phyloP scores from a whole-genome alignment of 2,113 vertebrate genomes.

The Heterotilapia buettikoferi region DNA sequence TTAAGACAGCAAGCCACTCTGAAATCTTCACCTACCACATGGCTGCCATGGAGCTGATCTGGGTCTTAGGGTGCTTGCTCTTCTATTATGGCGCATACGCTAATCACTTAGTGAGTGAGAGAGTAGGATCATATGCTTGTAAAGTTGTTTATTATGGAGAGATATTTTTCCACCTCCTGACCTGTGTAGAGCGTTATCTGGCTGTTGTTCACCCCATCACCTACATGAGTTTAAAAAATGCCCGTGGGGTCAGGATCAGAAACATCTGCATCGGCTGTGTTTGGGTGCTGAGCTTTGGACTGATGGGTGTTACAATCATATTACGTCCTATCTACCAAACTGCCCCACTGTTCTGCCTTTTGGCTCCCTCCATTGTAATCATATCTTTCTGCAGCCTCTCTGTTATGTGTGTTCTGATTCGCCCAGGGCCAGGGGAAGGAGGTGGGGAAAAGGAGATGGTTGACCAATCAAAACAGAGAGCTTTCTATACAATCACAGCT shows the following conservation, averaged over 20 bases:
- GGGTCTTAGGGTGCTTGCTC: accelerated
- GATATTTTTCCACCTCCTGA: accelerated
- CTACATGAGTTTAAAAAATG: background rate
- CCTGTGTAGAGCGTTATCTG: background rate
- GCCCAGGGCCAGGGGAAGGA: background rate
- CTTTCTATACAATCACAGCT: background rate
- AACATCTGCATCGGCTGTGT: accelerated
- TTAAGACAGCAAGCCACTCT: background rate
- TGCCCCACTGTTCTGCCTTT: accelerated
- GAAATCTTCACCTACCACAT: background rate
- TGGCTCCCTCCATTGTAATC: accelerated
- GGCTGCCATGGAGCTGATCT: background rate
- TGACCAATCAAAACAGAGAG: background rate
- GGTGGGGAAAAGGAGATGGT: background rate
- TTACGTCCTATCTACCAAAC: accelerated
- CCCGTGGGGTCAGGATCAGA: background rate
- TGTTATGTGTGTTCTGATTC: background rate
- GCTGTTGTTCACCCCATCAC: background rate
- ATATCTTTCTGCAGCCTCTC: background rate
- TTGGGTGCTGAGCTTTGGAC: accelerated
- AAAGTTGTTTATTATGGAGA: accelerated
- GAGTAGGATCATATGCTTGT: accelerated
- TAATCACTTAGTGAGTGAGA: accelerated
- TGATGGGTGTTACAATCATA: accelerated
- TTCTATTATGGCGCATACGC: accelerated